Evolutionary conservation across 1,140 invertebrate species (phyloP).

Genomic region (Thalassaphorura encarpata): DNA sequence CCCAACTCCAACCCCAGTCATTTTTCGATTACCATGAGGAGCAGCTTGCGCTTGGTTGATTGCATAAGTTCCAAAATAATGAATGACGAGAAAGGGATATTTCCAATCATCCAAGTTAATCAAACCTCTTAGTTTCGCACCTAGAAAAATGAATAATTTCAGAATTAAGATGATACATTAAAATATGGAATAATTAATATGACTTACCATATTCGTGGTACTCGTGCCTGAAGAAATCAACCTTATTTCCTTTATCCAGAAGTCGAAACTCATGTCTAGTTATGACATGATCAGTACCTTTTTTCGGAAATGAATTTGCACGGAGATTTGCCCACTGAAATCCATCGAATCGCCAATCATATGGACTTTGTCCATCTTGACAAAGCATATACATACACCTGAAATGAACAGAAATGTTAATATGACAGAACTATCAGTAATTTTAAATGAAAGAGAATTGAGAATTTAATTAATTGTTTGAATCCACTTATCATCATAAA

Average conservation of each 20-base stretch:
- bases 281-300: background rate
- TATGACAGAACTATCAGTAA: too few relatives aligned
- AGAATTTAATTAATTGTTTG: too few relatives aligned
- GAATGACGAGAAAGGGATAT: background rate
- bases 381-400: conserved; percentile 5
- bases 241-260: background rate
- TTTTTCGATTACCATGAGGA: conserved; percentile 1
- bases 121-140: too few relatives aligned
- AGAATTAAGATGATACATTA: too few relatives aligned
- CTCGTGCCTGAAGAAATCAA: conserved; percentile 1
- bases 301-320: conserved; percentile 1
- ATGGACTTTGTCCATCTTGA: background rate
- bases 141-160: too few relatives aligned
- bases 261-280: conserved; percentile 2
- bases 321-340: conserved; percentile 6
- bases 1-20: too few relatives aligned
- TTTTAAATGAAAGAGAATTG: too few relatives aligned
- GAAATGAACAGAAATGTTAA: background rate
- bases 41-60: background rate
- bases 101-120: background rate
- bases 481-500: background rate
- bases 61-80: conserved; percentile 4
- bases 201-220: background rate
- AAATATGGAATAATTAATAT: too few relatives aligned
- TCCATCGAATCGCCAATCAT: conserved; percentile 6